Evolutionary conservation across 2,113 vertebrate genomes (phyloP).

Genomic region (Arothron firmamentum): DNA sequence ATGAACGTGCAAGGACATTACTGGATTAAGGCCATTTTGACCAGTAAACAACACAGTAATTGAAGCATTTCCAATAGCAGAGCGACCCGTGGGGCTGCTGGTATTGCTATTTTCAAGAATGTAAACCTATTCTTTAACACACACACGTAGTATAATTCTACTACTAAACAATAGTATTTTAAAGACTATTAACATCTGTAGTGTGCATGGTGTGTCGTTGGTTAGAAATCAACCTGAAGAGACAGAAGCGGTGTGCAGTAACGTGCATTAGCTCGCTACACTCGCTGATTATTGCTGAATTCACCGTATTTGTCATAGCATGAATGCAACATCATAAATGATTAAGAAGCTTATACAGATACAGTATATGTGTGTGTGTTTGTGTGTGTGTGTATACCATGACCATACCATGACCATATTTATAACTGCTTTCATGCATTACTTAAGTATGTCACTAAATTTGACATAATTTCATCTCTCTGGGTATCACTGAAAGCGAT

Average conservation of each 20-base stretch:
- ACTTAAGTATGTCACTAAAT: constrained; percentile 29
- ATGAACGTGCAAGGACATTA: constrained; percentile 41
- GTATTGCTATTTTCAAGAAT: constrained; percentile 4
- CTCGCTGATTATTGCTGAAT: neutral
- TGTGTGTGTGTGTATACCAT: no score
- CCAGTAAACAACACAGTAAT: constrained; percentile 59
- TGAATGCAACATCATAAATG: neutral
- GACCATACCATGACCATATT: neutral
- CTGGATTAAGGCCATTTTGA: constrained; percentile 55
- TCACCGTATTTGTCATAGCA: neutral
- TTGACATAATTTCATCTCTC: constrained; percentile 15
- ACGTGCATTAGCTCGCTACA: no score
- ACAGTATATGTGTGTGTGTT: no score
- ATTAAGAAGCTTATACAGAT: neutral
- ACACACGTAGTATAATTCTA: neutral
- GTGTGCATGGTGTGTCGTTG: no score
- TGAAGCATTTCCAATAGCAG: constrained; percentile 54
- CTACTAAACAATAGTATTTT: no score
- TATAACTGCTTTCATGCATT: constrained; percentile 16
- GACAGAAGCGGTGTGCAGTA: no score
- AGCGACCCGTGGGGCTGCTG: constrained; percentile 53
- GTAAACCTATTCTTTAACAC: constrained; percentile 19
- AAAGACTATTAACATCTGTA: no score
- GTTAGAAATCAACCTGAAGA: no score
- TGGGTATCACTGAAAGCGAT: constrained; percentile 6